These are phyloP conservation scores for Tinea pellionella DNA, from an alignment of 2,888 invertebrate species.

Conservation along the genomic window DNA sequence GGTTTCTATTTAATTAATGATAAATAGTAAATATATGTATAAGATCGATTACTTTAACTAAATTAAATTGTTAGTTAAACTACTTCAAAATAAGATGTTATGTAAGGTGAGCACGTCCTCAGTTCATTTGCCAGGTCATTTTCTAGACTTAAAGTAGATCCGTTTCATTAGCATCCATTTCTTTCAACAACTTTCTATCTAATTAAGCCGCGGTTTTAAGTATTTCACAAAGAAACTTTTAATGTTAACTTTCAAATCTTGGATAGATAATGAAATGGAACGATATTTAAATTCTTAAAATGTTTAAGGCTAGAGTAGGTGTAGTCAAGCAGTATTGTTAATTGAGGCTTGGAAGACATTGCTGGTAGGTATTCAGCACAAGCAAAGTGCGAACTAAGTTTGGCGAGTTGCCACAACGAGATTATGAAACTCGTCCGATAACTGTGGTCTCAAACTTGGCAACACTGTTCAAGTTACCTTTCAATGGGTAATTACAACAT, in stretches of 20 bases:
- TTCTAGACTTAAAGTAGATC: constrained; percentile 7
- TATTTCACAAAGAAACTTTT: background rate
- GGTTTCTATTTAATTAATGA: background rate
- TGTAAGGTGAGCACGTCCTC: constrained; percentile 1
- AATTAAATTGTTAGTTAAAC: background rate
- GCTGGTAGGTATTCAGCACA: constrained; percentile 7
- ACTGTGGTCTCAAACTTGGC: constrained; percentile 7
- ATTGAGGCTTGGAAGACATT: constrained; percentile 10
- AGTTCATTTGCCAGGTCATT: constrained; percentile 13
- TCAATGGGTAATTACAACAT: constrained; percentile 4
- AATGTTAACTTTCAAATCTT: background rate
- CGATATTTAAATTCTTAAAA: background rate
- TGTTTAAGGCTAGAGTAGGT: background rate
- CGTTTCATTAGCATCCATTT: background rate
- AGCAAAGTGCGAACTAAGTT: constrained; percentile 5
- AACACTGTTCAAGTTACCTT: constrained; percentile 2
- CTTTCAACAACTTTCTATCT: background rate
- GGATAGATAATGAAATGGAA: background rate
- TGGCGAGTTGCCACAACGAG: constrained; percentile 14
- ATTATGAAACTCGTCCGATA: constrained; percentile 12
- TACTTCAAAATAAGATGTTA: constrained; percentile 1
- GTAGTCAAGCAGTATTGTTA: constrained; percentile 8
- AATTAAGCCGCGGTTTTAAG: constrained; percentile 6
- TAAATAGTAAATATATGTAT: background rate
- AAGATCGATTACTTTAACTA: background rate